Evolutionary conservation across 2,888 invertebrate genomes (phyloP).

Genomic region (Alcis repandata): DNA sequence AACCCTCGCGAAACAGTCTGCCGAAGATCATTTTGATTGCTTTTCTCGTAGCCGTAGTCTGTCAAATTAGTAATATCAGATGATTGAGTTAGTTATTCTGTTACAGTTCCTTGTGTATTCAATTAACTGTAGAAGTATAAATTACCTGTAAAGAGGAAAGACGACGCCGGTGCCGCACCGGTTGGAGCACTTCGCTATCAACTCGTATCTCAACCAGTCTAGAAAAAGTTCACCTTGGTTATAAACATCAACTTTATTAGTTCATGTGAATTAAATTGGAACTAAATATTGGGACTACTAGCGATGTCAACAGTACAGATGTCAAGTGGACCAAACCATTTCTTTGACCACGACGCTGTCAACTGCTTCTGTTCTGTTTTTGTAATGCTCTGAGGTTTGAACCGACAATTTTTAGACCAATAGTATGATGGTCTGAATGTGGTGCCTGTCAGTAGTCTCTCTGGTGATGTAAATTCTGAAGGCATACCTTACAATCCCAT

Average conservation of each 20-base stretch:
- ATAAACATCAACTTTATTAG: neutral
- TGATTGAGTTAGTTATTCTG: neutral
- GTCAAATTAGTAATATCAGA: no score
- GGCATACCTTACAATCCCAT: no score
- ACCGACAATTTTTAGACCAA: no score
- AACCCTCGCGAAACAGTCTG: no score
- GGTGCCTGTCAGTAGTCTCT: no score
- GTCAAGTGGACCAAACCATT: neutral
- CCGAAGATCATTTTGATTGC: no score
- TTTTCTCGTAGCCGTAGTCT: no score
- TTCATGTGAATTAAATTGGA: neutral
- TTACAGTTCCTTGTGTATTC: neutral
- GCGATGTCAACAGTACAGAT: neutral
- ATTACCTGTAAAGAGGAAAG: constrained; percentile 10
- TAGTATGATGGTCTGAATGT: no score
- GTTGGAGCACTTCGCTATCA: constrained; percentile 10
- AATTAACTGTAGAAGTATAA: neutral
- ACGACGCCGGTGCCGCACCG: constrained; percentile 22
- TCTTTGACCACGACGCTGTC: no score
- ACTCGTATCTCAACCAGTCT: constrained; percentile 11
- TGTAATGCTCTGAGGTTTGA: no score
- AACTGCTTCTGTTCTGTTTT: no score
- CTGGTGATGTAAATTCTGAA: no score
- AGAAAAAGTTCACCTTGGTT: constrained; percentile 29
- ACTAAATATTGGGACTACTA: neutral